These are phyloP conservation scores for Phataginus tetradactyla DNA, from an alignment of 2,797 vertebrate species.

Conservation along the genomic window DNA sequence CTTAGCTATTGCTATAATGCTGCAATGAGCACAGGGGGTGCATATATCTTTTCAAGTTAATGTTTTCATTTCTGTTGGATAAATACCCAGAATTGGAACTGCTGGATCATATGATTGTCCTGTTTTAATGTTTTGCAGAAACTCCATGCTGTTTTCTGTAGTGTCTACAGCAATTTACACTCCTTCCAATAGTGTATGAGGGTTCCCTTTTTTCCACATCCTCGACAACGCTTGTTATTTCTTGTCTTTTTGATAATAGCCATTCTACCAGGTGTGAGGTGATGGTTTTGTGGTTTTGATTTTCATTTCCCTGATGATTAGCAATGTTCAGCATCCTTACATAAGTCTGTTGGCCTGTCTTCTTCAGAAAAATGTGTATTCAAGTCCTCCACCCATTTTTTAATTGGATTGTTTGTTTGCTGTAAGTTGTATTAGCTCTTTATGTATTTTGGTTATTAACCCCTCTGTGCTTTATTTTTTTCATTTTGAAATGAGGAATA, in stretches of 20 bases:
- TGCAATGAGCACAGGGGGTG: not conserved
- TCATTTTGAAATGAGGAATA: not conserved
- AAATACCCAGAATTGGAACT: not conserved
- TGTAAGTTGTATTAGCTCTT: not conserved
- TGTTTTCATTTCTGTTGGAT: not conserved
- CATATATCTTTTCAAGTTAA: not conserved
- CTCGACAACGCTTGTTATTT: not conserved
- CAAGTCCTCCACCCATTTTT: not conserved
- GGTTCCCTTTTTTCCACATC: not conserved
- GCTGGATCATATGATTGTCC: not conserved
- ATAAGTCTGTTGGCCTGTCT: not conserved
- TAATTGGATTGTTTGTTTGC: not conserved
- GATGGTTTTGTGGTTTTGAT: not conserved
- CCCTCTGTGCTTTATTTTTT: not conserved
- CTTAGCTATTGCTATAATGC: not conserved
- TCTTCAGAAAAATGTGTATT: not conserved
- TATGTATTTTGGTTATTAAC: not conserved
- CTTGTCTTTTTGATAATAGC: not conserved
- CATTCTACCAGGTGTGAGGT: not conserved
- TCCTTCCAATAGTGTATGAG: not conserved
- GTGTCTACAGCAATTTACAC: not conserved
- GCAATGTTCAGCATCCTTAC: not conserved
- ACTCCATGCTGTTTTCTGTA: not conserved
- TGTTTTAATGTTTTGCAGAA: not conserved
- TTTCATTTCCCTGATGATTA: not conserved